phyloP scores from a whole-genome alignment of 2,797 vertebrate species.

The Coranthus polyacanthus region DNA sequence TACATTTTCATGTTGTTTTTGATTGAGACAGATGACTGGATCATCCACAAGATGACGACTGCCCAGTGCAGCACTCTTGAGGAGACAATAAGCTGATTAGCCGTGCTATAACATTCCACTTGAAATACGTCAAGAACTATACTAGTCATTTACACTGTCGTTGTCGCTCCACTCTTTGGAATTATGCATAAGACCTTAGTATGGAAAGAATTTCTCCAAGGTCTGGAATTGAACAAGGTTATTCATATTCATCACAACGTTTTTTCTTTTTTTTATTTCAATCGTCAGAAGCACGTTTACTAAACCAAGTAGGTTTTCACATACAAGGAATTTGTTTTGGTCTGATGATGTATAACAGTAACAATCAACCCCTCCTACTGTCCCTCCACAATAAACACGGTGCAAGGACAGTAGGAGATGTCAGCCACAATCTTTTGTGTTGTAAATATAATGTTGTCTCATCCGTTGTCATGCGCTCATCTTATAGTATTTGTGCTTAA shows the following conservation, averaged over 20 bases:
- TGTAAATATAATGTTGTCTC: no score
- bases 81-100: conserved; percentile 46
- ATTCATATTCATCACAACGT: conserved; percentile 14
- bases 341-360: no score
- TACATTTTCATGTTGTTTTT: conserved; percentile 2
- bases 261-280: no score
- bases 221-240: not conserved
- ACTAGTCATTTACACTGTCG: not conserved
- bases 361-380: no score
- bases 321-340: no score
- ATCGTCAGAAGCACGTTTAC: not conserved
- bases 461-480: no score
- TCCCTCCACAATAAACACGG: no score
- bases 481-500: no score
- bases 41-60: conserved; percentile 4
- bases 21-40: conserved; percentile 26
- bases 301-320: no score
- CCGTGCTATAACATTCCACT: conserved; percentile 28
- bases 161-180: not conserved
- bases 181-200: conserved; percentile 12
- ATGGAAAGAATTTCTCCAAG: not conserved
- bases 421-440: no score
- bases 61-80: conserved; percentile 29
- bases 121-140: conserved; percentile 22
- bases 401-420: no score